Percentiles rank a stretch among this genome's conserved stretches.
phyloP scores from a whole-genome alignment of 2,888 invertebrate genomes.

The Synergus itoensis region DNA sequence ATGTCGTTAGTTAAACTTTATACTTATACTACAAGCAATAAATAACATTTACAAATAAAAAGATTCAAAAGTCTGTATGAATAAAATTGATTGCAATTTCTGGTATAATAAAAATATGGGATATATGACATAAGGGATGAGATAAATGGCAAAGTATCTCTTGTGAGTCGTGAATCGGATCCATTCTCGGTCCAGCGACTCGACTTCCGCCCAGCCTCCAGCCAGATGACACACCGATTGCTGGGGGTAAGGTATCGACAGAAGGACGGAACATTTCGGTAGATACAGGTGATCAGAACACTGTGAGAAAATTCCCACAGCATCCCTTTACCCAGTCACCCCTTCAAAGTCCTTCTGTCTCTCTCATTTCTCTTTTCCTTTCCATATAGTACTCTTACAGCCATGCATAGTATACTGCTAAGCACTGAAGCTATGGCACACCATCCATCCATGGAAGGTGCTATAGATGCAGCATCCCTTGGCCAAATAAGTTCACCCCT shows the following conservation, averaged over 20 bases:
- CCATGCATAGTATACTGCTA: conserved; percentile 47
- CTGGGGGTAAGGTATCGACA: conserved; percentile 57
- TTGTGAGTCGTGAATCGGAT: conserved; percentile 28
- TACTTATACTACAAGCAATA: conserved; percentile 9
- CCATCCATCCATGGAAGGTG: conserved; percentile 59
- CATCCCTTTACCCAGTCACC: conserved; percentile 70
- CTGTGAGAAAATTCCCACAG: conserved; percentile 76
- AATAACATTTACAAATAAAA: conserved; percentile 14
- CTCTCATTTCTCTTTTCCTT: conserved; percentile 45
- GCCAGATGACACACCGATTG: conserved; percentile 56
- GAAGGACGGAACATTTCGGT: conserved; percentile 56
- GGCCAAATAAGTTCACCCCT: conserved; percentile 65
- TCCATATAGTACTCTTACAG: conserved; percentile 28
- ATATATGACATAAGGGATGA: conserved; percentile 28
- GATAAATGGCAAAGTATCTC: conserved; percentile 35
- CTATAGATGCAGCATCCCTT: conserved; percentile 62
- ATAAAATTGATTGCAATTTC: conserved; percentile 33
- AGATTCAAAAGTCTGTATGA: conserved; percentile 5
- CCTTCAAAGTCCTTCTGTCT: conserved; percentile 59
- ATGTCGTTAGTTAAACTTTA: conserved; percentile 20
- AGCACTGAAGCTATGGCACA: conserved; percentile 50
- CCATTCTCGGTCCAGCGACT: conserved; percentile 41
- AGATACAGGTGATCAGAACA: conserved; percentile 74
- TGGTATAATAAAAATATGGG: conserved; percentile 10
- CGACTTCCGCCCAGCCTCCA: conserved; percentile 6